Conservation (phyloP, 2,113 vertebrate genomes). For the Chunga burmeisteri region DNA sequence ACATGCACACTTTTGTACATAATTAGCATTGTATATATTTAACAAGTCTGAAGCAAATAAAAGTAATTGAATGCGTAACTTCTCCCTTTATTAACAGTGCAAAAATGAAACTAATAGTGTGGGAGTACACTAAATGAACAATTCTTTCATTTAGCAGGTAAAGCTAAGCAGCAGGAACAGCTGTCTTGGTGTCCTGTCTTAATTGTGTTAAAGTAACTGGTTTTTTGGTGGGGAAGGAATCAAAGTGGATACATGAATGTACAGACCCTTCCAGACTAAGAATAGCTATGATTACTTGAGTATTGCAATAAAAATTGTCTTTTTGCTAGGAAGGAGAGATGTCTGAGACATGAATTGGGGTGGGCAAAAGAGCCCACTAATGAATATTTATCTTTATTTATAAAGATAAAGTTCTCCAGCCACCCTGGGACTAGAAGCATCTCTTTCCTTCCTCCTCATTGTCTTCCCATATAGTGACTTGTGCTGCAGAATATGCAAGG, state of each 20-base stretch:
- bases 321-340: not conserved
- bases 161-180: not conserved
- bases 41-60: conserved; percentile 84
- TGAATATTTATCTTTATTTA: not conserved
- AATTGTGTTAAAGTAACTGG: not conserved
- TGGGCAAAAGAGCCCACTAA: not conserved
- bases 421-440: not conserved
- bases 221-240: not conserved
- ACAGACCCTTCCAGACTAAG: not conserved
- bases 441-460: not conserved
- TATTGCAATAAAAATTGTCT: not conserved
- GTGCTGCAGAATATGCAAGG: not conserved
- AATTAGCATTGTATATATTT: conserved; percentile 88
- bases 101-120: not conserved
- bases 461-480: not conserved
- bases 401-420: not conserved
- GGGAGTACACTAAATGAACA: not conserved
- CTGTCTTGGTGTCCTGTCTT: not conserved
- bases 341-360: accelerated
- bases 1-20: conserved; percentile 87
- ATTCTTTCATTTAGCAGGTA: not conserved
- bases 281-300: not conserved
- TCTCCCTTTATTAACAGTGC: conserved; percentile 24
- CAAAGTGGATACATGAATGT: not conserved
- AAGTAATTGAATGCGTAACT: conserved; percentile 54